These are phyloP conservation scores for Molanna angustata DNA, from an alignment of 2,888 invertebrate species.

Conservation along the genomic window DNA sequence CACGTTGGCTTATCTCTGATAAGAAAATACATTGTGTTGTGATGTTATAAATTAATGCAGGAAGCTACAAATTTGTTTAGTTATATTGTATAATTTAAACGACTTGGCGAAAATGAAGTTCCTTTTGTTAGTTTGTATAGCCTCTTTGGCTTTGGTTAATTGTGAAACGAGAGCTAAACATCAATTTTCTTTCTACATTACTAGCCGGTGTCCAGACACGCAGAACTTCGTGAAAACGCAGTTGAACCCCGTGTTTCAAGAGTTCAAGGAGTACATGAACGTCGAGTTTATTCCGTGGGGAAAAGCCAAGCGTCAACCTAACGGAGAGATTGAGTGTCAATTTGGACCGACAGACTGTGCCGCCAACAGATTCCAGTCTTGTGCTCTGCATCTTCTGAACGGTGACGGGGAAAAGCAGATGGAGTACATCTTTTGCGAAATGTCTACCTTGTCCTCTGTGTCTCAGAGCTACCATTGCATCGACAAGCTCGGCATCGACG, in stretches of 20 bases:
- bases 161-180: no score
- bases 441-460: slow-evolving; percentile 34
- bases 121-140: no score
- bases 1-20: no score
- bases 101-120: no score
- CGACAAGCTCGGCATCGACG: slow-evolving; percentile 38
- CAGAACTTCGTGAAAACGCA: slow-evolving; percentile 40
- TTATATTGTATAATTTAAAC: no score
- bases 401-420: slow-evolving; percentile 31
- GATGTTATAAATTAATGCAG: no score
- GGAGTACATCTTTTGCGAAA: slow-evolving; percentile 37
- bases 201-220: slow-evolving; percentile 45
- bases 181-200: slow-evolving; percentile 35
- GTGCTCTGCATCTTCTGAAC: slow-evolving; percentile 39
- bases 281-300: slow-evolving; percentile 51
- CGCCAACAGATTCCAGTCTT: slow-evolving; percentile 48
- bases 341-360: slow-evolving; percentile 44
- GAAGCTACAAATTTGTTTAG: no score
- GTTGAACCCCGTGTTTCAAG: slow-evolving; percentile 39
- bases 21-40: no score
- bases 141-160: no score
- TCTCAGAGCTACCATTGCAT: slow-evolving; percentile 43
- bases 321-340: slow-evolving; percentile 41
- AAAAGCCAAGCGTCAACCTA: slow-evolving; percentile 38
- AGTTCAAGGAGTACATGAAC: slow-evolving; percentile 42